Base-by-base conservation (phyloP, 2,888 invertebrate species). In the Papilio protenor region DNA sequence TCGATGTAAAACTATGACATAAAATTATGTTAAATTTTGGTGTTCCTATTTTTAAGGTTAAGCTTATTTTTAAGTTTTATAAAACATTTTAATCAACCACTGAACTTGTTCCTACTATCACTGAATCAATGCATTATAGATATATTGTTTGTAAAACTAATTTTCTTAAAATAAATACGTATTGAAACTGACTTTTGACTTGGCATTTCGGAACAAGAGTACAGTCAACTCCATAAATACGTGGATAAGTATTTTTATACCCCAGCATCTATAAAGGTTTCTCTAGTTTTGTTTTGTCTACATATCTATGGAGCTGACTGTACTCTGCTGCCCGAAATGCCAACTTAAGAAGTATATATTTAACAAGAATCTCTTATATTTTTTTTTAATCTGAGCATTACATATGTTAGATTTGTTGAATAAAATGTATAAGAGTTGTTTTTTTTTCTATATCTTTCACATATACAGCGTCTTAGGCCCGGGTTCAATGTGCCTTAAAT, bases 21-120 rank as follows among this genome's bases (percentile, higher is more conserved):
- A 66, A 40, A 66, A 45, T n/a, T 45, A 69, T n/a, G 12, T 21
- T 45, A 21, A 45, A 45, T 1, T 33, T 45, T 69, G 40, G 66
- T 69, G 66, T 69, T 69, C 66, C 66, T 69, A 69, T 69, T 45
- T 45, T 69, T 69, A 33, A 33, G n/a, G 21, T n/a, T 69, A 69
- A 69, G 66, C 12, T 69, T 69, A 69, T 45, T 69, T 69, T 69
- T 45, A 45, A 69, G 45, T 69, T 69, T 11, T 45, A 8, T 45
- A 69, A 21, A 27, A 45, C n/a, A 40, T 40, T 64, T 11, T n/a
- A 64, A 33, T 6, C 18, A 6, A 12, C 0, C 57, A 33, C 27
- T 33, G 61, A 64, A 27, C 16, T 27, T 61, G 18, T 40, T 64
- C 40, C 16, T 64, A n/a, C 11, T 16, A 64, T 40, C 33, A 27